A percentile compares a stretch with the other conserved stretches of the same genome.
Evolutionary conservation across 2,797 vertebrate species (phyloP).

Genomic region (Calcarius lapponicus): DNA sequence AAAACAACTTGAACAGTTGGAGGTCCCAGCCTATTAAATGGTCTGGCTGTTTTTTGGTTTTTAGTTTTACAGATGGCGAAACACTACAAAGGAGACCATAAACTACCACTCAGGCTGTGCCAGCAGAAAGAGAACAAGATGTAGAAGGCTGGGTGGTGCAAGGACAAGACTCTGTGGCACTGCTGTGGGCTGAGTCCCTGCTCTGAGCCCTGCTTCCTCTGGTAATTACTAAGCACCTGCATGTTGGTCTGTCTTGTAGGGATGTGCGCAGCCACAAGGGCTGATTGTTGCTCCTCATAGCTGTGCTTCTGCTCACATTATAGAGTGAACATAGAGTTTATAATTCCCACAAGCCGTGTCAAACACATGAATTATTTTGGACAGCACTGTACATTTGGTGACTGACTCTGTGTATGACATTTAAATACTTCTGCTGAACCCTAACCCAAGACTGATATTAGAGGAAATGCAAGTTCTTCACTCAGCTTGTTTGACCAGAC

Average conservation of each 20-base stretch:
- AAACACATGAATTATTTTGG: background rate
- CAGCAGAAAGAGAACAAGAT: background rate
- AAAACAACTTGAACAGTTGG: background rate
- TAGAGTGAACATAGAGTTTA: background rate
- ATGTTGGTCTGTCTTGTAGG: background rate
- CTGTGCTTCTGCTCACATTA: background rate
- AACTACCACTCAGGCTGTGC: background rate
- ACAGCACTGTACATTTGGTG: background rate
- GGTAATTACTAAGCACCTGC: background rate
- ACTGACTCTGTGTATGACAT: background rate
- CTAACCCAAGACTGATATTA: background rate
- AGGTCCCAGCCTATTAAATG: background rate
- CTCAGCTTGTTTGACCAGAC: background rate
- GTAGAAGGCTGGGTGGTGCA: background rate
- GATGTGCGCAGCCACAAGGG: background rate
- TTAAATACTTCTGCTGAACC: background rate
- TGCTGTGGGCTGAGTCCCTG: background rate
- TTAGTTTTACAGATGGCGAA: background rate
- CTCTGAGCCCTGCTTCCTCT: background rate
- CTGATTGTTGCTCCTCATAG: background rate
- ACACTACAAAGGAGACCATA: background rate
- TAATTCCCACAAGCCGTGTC: background rate
- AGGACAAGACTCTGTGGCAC: background rate
- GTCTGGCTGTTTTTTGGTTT: background rate
- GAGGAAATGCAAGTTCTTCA: background rate